These are phyloP conservation scores for Chelonus insularis DNA, from an alignment of 1,140 invertebrate genomes.

Conservation along the genomic window DNA sequence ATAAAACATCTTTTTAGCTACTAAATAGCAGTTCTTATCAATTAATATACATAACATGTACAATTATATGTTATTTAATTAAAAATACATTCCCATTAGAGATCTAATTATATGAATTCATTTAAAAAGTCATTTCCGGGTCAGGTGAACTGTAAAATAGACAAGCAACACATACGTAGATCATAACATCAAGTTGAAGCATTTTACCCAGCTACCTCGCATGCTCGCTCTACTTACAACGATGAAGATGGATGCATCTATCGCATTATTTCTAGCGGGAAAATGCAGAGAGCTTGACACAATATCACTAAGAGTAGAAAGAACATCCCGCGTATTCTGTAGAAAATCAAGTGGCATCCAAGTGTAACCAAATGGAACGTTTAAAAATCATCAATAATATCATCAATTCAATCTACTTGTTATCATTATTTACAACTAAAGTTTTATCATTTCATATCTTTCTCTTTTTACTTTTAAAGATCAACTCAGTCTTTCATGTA, in stretches of 20 bases:
- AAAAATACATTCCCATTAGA: too few relatives aligned
- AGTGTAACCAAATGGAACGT: slow-evolving; percentile 43
- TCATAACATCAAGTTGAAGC: slow-evolving; percentile 5
- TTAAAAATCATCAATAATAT: slow-evolving; percentile 22
- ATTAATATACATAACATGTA: too few relatives aligned
- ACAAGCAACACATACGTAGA: not conserved
- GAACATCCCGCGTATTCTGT: not conserved
- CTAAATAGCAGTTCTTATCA: too few relatives aligned
- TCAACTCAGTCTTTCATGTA: too few relatives aligned
- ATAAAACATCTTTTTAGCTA: too few relatives aligned
- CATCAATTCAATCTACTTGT: not conserved
- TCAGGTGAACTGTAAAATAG: not conserved
- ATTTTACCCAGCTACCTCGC: slow-evolving; percentile 16
- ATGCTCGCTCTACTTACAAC: slow-evolving; percentile 40
- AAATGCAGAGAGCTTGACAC: slow-evolving; percentile 11
- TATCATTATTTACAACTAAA: not conserved
- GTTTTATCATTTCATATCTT: too few relatives aligned
- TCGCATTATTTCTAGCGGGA: slow-evolving; percentile 26
- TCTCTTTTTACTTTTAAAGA: too few relatives aligned
- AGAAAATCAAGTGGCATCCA: slow-evolving; percentile 43
- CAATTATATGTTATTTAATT: too few relatives aligned
- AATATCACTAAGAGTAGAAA: not conserved
- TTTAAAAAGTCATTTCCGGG: not conserved
- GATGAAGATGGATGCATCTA: slow-evolving; percentile 18
- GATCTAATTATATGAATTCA: too few relatives aligned